These are phyloP conservation scores for Drosophila busckii DNA, from an alignment of 1,140 invertebrate genomes.

Conservation along the genomic window DNA sequence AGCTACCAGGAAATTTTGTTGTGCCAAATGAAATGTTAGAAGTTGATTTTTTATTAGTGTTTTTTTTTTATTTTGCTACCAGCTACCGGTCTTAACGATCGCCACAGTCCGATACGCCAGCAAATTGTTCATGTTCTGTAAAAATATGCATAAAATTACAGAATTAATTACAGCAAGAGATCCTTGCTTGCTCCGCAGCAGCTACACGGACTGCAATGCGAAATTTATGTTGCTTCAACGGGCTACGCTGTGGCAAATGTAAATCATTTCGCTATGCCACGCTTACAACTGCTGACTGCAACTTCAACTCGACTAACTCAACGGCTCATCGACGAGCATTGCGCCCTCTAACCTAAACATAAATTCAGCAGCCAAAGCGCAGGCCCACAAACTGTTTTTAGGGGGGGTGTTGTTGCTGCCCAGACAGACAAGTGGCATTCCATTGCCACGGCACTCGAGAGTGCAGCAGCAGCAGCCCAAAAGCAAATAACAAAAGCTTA, in stretches of 20 bases:
- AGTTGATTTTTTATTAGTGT: slow-evolving; percentile 46
- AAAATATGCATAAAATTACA: slow-evolving; percentile 48
- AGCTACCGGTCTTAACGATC: slow-evolving; percentile 55
- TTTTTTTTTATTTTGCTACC: slow-evolving; percentile 7
- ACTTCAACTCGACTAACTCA: slow-evolving; percentile 47
- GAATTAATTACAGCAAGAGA: slow-evolving; percentile 35
- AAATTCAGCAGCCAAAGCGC: slow-evolving; percentile 56
- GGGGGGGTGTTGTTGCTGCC: neutral
- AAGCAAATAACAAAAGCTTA: slow-evolving; percentile 68
- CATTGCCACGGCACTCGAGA: slow-evolving; percentile 58
- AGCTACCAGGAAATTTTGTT: slow-evolving; percentile 31
- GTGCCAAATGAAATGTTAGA: slow-evolving; percentile 43
- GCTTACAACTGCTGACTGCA: slow-evolving; percentile 48
- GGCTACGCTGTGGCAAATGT: too few relatives aligned
- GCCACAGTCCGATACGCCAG: slow-evolving; percentile 42
- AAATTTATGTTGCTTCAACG: slow-evolving; percentile 49
- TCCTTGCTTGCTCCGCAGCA: slow-evolving; percentile 14
- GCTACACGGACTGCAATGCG: slow-evolving; percentile 52
- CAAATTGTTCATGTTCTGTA: slow-evolving; percentile 19
- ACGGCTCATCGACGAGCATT: slow-evolving; percentile 58
- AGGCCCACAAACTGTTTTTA: slow-evolving; percentile 29
- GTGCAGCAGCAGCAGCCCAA: slow-evolving; percentile 34
- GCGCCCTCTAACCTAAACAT: slow-evolving; percentile 75
- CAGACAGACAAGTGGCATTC: slow-evolving; percentile 77
- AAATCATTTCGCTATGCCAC: slow-evolving; percentile 75